These are phyloP conservation scores for Pteronotus mesoamericanus DNA, from an alignment of 2,797 vertebrate species.

Conservation along the genomic window DNA sequence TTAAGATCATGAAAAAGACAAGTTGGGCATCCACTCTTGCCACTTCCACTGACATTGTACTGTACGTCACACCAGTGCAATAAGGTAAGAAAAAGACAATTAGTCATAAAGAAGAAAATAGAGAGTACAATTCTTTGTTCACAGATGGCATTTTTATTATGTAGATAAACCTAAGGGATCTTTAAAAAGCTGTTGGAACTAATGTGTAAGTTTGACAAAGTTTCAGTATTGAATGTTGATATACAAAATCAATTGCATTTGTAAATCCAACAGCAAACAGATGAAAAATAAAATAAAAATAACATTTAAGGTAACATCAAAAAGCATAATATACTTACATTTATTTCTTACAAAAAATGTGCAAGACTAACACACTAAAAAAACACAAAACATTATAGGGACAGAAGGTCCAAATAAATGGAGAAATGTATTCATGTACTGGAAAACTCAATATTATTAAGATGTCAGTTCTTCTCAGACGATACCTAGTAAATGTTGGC, in stretches of 20 bases:
- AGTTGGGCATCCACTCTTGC: not conserved
- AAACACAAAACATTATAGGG: not conserved
- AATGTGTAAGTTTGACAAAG: not conserved
- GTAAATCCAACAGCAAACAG: not conserved
- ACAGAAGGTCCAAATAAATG: not conserved
- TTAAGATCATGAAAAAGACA: not conserved
- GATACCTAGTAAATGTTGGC: not conserved
- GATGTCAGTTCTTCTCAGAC: not conserved
- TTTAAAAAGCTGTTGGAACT: not conserved
- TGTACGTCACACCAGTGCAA: not conserved
- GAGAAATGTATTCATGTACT: not conserved
- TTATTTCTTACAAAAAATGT: conserved; percentile 12
- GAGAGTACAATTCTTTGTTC: not conserved
- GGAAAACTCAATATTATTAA: not conserved
- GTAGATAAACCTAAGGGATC: not conserved
- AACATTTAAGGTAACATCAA: not conserved
- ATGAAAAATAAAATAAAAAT: conserved; percentile 5
- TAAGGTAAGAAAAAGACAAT: not conserved
- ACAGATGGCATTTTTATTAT: not conserved
- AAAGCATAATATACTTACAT: not conserved
- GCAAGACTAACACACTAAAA: not conserved
- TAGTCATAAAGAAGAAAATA: not conserved
- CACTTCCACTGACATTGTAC: not conserved
- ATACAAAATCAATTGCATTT: not conserved
- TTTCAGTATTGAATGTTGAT: not conserved